Base-by-base conservation (phyloP, 2,113 vertebrate species). In the Anoura caudifer region DNA sequence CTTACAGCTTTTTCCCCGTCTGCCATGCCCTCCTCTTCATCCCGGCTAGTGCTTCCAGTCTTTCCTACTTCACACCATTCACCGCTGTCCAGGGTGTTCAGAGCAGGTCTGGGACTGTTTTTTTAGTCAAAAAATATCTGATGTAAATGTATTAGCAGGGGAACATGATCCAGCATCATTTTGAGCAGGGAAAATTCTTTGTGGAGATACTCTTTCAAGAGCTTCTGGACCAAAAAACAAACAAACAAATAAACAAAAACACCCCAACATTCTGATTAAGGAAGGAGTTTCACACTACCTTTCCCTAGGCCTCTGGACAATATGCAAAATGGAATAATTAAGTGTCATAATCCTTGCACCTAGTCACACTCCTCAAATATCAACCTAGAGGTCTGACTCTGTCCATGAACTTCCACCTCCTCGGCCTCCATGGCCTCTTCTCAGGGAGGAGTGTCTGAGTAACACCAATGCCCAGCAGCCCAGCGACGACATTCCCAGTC, bases 351-450 rank as follows among this genome's bases (percentile, higher is more conserved):
- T 36, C 22, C 24, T 47, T 54, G 8, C 15, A n/a, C 19, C 17
- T 22, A 26, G 87, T 50, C 20, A 41, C 7, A 9, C 33, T 72
- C 28, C 8, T 47, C n/a, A 7, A 22, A 26, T 47, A 12, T 3
- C 26, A 36, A 14, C 7, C 22, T 14, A 45, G 65, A 75, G 3
- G 17, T n/a, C 65, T 73, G 24, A 54, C 15, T 31, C 15, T 5
- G 45, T 16, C 41, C 10, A 17, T 16, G 13, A 22, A 38, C 52
- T 47, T 45, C 31, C 1, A 20, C 5, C 20, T 11, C 15, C 59
- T 77, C 56, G 31, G 6, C 4, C 2, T 13, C 5, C 0, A 0
- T 22, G n/a, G 13, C 3, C 45, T 15, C 26, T 1, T 41, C 22
- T 63, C 28, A 56, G 67, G 41, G 8, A 61, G 24, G 70, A 76